A percentile compares a stretch with the other conserved stretches of the same genome.
These are phyloP conservation scores for Leptinotarsa rubiginosa DNA, from an alignment of 2,888 invertebrate genomes.

Conservation along the genomic window DNA sequence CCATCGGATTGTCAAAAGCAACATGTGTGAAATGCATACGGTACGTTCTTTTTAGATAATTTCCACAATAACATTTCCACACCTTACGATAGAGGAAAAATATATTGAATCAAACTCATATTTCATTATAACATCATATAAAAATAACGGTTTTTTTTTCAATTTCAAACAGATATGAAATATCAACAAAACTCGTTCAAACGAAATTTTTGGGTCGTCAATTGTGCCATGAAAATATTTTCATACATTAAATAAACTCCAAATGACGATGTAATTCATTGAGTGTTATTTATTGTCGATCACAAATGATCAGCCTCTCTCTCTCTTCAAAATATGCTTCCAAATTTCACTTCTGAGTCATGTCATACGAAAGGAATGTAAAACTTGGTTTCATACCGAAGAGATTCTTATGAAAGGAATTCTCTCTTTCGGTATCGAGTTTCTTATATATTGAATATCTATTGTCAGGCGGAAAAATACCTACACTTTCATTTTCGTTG, in stretches of 20 bases:
- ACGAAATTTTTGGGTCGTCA: too few relatives aligned
- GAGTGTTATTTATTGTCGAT: conserved; percentile 2
- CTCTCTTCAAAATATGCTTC: conserved; percentile 1
- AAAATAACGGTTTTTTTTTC: too few relatives aligned
- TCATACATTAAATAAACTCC: not conserved
- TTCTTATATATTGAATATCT: conserved; percentile 2
- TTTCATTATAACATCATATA: too few relatives aligned
- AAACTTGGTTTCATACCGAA: conserved; percentile 14
- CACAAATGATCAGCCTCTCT: not conserved
- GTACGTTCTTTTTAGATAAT: too few relatives aligned
- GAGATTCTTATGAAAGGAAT: conserved; percentile 17
- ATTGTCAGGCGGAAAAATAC: not conserved
- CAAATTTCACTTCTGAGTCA: conserved; percentile 13
- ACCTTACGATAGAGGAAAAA: too few relatives aligned
- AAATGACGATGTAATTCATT: not conserved
- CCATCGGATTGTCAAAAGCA: too few relatives aligned
- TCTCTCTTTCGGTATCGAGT: conserved; percentile 15
- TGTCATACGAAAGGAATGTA: conserved; percentile 13
- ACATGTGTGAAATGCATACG: too few relatives aligned
- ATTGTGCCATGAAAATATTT: too few relatives aligned
- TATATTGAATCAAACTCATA: too few relatives aligned
- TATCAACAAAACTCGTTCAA: too few relatives aligned
- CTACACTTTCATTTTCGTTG: conserved; percentile 9
- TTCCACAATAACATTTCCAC: too few relatives aligned
- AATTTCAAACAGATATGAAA: not conserved